Conservation (phyloP, 2,888 invertebrate genomes). For the Dascillus cervinus region DNA sequence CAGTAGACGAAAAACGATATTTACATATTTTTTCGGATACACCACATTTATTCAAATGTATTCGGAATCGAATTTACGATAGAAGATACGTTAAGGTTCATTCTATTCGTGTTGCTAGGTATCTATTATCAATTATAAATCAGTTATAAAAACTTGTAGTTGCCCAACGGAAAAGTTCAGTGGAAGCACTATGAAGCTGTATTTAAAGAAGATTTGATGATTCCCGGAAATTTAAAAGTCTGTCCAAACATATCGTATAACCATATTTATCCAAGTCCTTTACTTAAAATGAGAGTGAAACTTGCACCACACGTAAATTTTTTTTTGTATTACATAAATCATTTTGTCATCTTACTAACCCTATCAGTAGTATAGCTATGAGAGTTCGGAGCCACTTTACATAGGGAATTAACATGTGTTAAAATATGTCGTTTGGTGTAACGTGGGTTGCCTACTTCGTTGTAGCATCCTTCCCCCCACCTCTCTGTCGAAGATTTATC, state of each 20-base stretch:
- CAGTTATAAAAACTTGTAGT: slow-evolving; percentile 3
- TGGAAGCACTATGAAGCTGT: slow-evolving; percentile 4
- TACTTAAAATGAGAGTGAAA: slow-evolving; percentile 6
- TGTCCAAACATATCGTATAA: slow-evolving; percentile 1
- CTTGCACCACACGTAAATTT: slow-evolving; percentile 5
- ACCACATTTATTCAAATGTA: slow-evolving; percentile 11
- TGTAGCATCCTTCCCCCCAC: too few species aligned
- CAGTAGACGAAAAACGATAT: slow-evolving; percentile 7
- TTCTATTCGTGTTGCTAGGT: too few species aligned
- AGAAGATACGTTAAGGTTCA: slow-evolving; percentile 3
- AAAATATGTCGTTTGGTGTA: too few species aligned
- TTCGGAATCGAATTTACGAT: slow-evolving; percentile 5
- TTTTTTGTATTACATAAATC: too few species aligned
- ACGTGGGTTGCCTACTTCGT: too few species aligned
- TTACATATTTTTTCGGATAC: slow-evolving; percentile 16
- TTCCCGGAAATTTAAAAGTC: slow-evolving; percentile 1
- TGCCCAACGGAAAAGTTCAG: neutral
- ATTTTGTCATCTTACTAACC: too few species aligned
- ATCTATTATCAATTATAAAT: too few species aligned
- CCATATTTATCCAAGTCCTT: slow-evolving; percentile 3
- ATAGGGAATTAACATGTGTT: too few species aligned
- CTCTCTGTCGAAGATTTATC: too few species aligned
- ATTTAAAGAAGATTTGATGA: slow-evolving; percentile 4
- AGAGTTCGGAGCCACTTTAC: too few species aligned
- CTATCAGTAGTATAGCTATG: too few species aligned